Evolutionary conservation across 2,888 invertebrate species (phyloP).

Genomic region (Drosophila formosana): DNA sequence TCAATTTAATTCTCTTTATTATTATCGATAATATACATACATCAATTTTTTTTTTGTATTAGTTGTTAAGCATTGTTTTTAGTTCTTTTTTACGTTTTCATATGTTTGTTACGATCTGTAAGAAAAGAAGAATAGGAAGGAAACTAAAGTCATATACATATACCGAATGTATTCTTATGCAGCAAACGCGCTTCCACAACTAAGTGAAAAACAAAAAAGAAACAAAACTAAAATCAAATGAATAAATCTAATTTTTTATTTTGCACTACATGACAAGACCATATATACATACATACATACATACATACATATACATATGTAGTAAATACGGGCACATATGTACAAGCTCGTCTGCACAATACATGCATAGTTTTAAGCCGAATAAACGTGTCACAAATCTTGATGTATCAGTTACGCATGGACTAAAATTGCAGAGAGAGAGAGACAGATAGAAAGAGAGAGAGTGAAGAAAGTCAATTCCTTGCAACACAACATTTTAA

Average conservation of each 20-base stretch:
- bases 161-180: slow-evolving; percentile 52
- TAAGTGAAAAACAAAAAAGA: not conserved
- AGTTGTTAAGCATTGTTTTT: slow-evolving; percentile 46
- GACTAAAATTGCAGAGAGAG: not conserved
- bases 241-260: slow-evolving; percentile 11
- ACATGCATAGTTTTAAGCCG: slow-evolving; percentile 16
- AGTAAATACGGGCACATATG: not conserved
- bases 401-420: slow-evolving; percentile 10
- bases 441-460: not conserved
- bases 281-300: slow-evolving; percentile 14
- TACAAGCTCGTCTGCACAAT: slow-evolving; percentile 1
- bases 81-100: slow-evolving; percentile 16
- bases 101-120: slow-evolving; percentile 42
- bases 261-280: slow-evolving; percentile 45
- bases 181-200: slow-evolving; percentile 49
- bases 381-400: slow-evolving; percentile 37
- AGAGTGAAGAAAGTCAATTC: not conserved
- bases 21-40: slow-evolving; percentile 5
- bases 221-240: slow-evolving; percentile 10
- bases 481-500: not conserved
- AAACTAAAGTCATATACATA: slow-evolving; percentile 41
- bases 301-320: slow-evolving; percentile 4
- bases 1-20: slow-evolving; percentile 21
- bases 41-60: slow-evolving; percentile 33
- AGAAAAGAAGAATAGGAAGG: not conserved